These are phyloP conservation scores for Pogonocichla stellata DNA, from an alignment of 2,113 vertebrate species.

Conservation along the genomic window DNA sequence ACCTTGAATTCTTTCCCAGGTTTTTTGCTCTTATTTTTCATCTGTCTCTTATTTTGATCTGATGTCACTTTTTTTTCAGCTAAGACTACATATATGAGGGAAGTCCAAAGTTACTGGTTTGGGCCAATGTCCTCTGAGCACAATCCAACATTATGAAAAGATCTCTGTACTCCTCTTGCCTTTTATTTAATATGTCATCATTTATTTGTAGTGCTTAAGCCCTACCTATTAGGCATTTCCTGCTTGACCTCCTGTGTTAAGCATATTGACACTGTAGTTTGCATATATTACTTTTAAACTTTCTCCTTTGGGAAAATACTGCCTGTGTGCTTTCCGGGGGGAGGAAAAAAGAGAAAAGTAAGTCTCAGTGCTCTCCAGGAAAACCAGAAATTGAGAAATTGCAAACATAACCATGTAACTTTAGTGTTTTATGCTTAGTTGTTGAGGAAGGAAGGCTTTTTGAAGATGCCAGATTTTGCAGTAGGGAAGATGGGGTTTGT, in stretches of 20 bases:
- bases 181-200: neutral
- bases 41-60: neutral
- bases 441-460: neutral
- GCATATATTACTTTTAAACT: neutral
- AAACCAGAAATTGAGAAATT: neutral
- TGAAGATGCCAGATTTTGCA: neutral
- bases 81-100: neutral
- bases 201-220: neutral
- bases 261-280: neutral
- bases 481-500: neutral
- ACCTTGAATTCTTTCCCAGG: neutral
- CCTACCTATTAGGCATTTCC: neutral
- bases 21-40: neutral
- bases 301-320: neutral
- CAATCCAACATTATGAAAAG: neutral
- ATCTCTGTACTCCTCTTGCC: neutral
- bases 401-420: neutral
- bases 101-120: neutral
- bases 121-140: neutral
- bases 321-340: neutral
- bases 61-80: slow-evolving; percentile 25
- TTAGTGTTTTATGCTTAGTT: neutral
- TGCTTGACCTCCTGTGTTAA: neutral
- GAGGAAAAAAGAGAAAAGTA: neutral
- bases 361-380: neutral